phyloP scores from a whole-genome alignment of 1,140 invertebrate species.

The Calliphora vicina region DNA sequence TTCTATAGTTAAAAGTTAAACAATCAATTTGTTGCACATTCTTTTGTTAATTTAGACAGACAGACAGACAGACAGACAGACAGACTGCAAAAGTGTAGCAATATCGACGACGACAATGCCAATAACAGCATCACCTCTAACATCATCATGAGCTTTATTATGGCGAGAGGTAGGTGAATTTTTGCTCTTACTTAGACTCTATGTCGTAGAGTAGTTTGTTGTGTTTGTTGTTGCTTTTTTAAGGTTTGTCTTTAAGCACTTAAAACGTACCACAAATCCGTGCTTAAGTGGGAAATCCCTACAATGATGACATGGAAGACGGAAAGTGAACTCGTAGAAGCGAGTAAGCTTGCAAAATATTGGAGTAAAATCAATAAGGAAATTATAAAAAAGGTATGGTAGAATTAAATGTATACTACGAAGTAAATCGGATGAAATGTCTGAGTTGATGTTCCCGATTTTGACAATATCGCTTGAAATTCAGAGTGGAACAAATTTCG shows the following conservation, averaged over 20 bases:
- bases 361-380: too few relatives aligned
- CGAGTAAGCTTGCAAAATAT: too few relatives aligned
- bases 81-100: constrained; percentile 15
- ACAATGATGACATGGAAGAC: background rate
- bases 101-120: background rate
- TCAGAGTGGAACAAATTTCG: too few relatives aligned
- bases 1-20: constrained; percentile 3
- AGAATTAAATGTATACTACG: too few relatives aligned
- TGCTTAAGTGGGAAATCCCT: constrained; percentile 19
- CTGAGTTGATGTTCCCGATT: too few relatives aligned
- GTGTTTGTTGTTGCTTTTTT: background rate
- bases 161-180: background rate
- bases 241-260: constrained; percentile 15
- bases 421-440: too few relatives aligned
- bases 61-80: too few relatives aligned
- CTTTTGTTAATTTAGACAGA: constrained; percentile 29
- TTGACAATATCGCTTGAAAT: too few relatives aligned
- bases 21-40: constrained; percentile 35
- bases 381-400: too few relatives aligned
- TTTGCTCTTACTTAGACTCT: background rate
- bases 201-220: background rate
- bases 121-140: background rate
- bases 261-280: constrained; percentile 22
- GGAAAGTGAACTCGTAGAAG: background rate
- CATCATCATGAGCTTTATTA: background rate